phyloP scores from a whole-genome alignment of 2,888 invertebrate species.

The Synanthedon vespiformis region DNA sequence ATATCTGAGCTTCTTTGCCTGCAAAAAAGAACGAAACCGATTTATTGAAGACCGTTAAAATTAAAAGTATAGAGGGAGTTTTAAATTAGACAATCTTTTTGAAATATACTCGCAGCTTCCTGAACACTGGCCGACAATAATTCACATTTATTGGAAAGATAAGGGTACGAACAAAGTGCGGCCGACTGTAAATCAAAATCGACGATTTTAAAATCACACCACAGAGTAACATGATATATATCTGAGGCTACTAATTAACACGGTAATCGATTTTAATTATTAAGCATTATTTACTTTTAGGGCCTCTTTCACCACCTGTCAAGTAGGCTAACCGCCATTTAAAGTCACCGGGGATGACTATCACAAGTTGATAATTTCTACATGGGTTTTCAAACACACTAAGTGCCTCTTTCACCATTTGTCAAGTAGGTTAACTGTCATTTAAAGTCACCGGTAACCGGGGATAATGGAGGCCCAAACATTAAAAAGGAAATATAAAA shows the following conservation, averaged over 20 bases:
- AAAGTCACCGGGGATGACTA: too few species aligned
- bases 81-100: conserved; percentile 63
- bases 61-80: conserved; percentile 41
- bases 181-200: conserved; percentile 44
- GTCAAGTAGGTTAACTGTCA: too few species aligned
- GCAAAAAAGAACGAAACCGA: background rate
- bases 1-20: background rate
- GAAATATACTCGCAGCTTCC: conserved; percentile 45
- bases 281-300: too few species aligned
- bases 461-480: too few species aligned
- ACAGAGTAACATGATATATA: conserved; percentile 5
- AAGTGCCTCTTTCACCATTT: too few species aligned
- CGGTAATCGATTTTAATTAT: background rate
- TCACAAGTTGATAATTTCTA: too few species aligned
- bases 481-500: too few species aligned
- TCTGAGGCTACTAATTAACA: background rate
- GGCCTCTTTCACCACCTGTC: too few species aligned
- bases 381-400: too few species aligned
- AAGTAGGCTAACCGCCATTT: too few species aligned
- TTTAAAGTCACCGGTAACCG: too few species aligned
- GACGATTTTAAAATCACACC: conserved; percentile 33
- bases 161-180: conserved; percentile 53
- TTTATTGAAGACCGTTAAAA: conserved; percentile 10
- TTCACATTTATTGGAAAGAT: conserved; percentile 63
- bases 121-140: conserved; percentile 49